Percentiles rank a stretch among this genome's conserved stretches.
phyloP scores from a whole-genome alignment of 2,888 invertebrate species.

The Tetragnatha montana region DNA sequence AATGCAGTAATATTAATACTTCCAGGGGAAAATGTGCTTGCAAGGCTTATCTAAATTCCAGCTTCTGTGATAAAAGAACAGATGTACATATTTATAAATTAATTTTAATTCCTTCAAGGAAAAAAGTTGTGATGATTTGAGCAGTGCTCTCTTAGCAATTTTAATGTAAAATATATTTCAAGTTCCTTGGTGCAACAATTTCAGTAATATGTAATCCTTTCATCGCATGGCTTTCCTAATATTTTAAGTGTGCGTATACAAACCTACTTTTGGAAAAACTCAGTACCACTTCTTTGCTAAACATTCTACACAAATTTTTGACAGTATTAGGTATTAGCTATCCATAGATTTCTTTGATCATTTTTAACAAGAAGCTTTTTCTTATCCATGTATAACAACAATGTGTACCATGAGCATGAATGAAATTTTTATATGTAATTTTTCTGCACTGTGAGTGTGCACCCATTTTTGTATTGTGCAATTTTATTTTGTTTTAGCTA shows the following conservation, averaged over 20 bases:
- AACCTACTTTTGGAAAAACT: not conserved
- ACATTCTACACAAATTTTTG: conserved; percentile 12
- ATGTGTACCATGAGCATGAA: not conserved
- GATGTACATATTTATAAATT: not conserved
- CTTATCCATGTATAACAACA: not conserved
- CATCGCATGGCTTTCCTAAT: not conserved
- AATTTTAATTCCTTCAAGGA: too few relatives aligned
- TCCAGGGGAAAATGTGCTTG: too few relatives aligned
- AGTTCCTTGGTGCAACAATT: not conserved
- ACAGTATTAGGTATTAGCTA: not conserved
- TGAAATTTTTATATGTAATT: conserved; percentile 6
- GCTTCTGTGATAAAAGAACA: not conserved
- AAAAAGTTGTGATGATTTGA: not conserved
- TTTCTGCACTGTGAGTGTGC: not conserved
- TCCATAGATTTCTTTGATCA: conserved; percentile 10
- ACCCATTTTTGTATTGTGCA: not conserved
- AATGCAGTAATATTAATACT: too few relatives aligned
- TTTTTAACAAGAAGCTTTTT: conserved; percentile 12
- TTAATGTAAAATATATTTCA: not conserved
- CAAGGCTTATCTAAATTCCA: not conserved
- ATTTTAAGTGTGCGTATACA: not conserved
- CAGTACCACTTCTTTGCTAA: conserved; percentile 8
- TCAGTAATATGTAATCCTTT: not conserved
- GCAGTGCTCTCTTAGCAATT: conserved; percentile 24
- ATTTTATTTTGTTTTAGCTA: too few relatives aligned